Evolutionary conservation across 2,797 vertebrate species (phyloP), one percentile per base, ranked within the genome.

Genomic region (Microcaecilia unicolor): DNA sequence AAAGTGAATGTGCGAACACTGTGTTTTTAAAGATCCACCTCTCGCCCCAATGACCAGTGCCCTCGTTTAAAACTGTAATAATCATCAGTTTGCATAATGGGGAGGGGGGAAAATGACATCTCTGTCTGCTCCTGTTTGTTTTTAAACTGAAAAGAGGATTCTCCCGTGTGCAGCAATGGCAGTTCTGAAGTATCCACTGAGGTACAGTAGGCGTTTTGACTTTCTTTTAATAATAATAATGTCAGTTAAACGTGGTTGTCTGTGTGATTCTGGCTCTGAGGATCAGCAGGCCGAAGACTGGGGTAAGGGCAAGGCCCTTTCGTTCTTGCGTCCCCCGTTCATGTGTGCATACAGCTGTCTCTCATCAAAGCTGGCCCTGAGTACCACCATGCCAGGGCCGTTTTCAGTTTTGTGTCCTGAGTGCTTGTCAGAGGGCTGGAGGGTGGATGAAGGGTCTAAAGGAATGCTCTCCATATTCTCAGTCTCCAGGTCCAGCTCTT

Each of bases 271-370:
- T 11, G 54, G 53, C 41, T 58, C 55, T 59, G 41, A 44, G 66
- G 76, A 85, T 97, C 91, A 98, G 92, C 95, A 99, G 87, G 93
- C 91, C 3, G 95, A 98, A 14, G 94, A 97, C 84, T 99, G 95
- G 58, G 95, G 95, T 77, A 99, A 77, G 14, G 95, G 93, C 59
- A 98, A 65, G 16, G 89, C 81, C 35, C 93, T 70, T 64, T 99
- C 94, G 2, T 96, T 96, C 73, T 95, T 93, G 52, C 91, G 88
- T 5, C 92, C 91, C 23, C 95, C 94, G 2, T 98, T 99, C 95
- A 99, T 98, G 84, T 98, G 95, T 15, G 94, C 91, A 29, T 97
- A 99, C 4, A 90, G 90, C 84, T 94, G 92, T 19, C 92, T 64
- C 72, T 97, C 92, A 4, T 97, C 92, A 18, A 95, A 97, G 72